Percentiles rank a stretch among this genome's conserved stretches.
phyloP scores from a whole-genome alignment of 2,797 vertebrate species.

The Notoglanidium macrostoma region DNA sequence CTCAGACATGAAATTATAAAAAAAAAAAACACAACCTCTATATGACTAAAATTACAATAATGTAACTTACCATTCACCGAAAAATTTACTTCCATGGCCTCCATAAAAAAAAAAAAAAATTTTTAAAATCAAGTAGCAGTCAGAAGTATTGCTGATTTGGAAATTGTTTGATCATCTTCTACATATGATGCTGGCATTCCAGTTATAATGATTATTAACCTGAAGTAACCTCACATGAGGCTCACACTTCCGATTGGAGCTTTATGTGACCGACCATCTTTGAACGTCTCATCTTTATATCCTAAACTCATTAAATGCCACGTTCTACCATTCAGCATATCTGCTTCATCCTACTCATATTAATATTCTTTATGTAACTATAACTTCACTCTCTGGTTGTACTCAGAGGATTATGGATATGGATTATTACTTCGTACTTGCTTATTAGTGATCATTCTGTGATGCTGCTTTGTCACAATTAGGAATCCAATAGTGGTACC shows the following conservation, averaged over 20 bases:
- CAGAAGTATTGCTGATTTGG: background rate
- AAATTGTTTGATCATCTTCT: background rate
- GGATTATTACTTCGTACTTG: background rate
- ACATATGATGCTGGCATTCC: background rate
- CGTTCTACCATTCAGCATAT: background rate
- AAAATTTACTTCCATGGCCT: no score
- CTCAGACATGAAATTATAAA: no score
- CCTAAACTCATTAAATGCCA: background rate
- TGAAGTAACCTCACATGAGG: background rate
- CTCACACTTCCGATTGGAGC: background rate
- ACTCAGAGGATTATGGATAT: background rate
- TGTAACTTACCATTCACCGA: no score
- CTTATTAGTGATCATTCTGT: background rate
- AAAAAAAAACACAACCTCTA: no score
- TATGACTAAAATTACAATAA: no score
- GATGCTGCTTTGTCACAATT: background rate
- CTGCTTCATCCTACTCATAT: background rate
- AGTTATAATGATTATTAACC: background rate
- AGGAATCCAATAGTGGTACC: background rate
- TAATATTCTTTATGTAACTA: background rate
- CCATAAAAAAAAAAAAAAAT: background rate
- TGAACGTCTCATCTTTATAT: background rate
- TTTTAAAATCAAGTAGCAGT: background rate
- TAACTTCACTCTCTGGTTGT: background rate
- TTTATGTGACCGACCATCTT: background rate